Evolutionary conservation across 2,113 vertebrate species (phyloP).

Genomic region (Entelurus aequoreus): DNA sequence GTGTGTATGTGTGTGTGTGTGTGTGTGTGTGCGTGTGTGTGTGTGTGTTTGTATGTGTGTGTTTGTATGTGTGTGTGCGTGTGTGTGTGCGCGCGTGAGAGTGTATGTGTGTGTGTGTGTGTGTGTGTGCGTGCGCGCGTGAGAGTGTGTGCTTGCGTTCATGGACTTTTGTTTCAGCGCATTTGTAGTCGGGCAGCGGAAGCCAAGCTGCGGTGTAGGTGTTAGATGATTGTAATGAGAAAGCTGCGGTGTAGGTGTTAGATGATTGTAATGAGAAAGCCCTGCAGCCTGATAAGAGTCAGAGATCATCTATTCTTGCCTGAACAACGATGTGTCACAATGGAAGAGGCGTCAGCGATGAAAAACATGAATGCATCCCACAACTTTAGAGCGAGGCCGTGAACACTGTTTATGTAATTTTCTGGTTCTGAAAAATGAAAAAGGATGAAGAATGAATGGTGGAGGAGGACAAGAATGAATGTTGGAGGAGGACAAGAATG

Average conservation of each 20-base stretch:
- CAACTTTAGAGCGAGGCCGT: slow-evolving; percentile 42
- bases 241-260: slow-evolving; percentile 62
- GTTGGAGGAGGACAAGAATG: too few species aligned
- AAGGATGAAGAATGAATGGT: slow-evolving; percentile 18
- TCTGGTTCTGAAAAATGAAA: slow-evolving; percentile 57
- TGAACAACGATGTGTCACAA: slow-evolving; percentile 59
- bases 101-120: too few species aligned
- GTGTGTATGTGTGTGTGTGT: too few species aligned
- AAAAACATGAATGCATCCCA: slow-evolving; percentile 61
- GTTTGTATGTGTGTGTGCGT: too few species aligned
- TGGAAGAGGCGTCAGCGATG: slow-evolving; percentile 63
- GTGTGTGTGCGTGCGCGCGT: too few species aligned
- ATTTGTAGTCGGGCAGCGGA: slow-evolving; percentile 19
- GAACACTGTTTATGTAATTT: slow-evolving; percentile 61
- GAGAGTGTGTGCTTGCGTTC: not conserved
- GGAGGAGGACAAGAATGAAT: slow-evolving; percentile 26
- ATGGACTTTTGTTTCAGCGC: slow-evolving; percentile 17
- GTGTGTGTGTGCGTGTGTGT: too few species aligned
- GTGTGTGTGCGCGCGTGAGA: too few species aligned
- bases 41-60: too few species aligned
- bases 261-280: slow-evolving; percentile 53
- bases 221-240: too few species aligned
- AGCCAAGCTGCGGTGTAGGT: slow-evolving; percentile 43
- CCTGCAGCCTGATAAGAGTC: slow-evolving; percentile 50
- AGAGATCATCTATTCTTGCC: slow-evolving; percentile 65